Base-by-base conservation (phyloP, 2,797 vertebrate genomes). In the Cheirogaleus major region DNA sequence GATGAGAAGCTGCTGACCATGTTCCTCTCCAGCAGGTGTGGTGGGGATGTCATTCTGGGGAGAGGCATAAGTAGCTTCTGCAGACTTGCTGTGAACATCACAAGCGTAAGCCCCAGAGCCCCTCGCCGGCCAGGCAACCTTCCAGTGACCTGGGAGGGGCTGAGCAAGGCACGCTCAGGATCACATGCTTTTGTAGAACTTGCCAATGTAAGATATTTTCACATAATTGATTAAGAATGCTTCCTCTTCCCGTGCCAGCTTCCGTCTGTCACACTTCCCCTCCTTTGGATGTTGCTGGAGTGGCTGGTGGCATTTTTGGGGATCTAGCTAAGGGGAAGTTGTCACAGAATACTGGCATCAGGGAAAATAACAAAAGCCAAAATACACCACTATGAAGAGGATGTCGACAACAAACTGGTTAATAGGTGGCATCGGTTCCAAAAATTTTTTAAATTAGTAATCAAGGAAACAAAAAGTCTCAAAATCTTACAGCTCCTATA, bases 1-100 rank as follows among this genome's bases (percentile, higher is more conserved):
- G 65, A 25, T 18, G 38, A 52, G 30, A 12, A 32, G 11, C 69
- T 70, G 61, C 32, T 52, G 38, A 5, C 15, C 38, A 25, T 7
- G 17, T 17, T 23, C 30, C 13, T 2, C 3, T 11, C 4, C 7
- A 0, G 30, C 2, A 76, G 27, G 35, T 2, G 4, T 4, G 35
- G 59, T 3, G 45, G 41, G 32, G 25, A 6, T 78, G 67, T 50
- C 27, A 0, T 32, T 48, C 79, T 45, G 22, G 57, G 35, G 70
- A 70, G 35, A 86, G 50, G 30, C 57, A 27, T 83, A 27, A 20
- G 7, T 6, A 45, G 50, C 41, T 52, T 59, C 41, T 30, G 25
- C 41, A 25, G 50, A 78, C 27, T 91, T 78, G 4, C 52, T n/a
- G 18, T 38, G 83, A 57, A 45, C 3, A 12, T 63, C 30, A 22